Evolutionary conservation across 1,140 invertebrate species (phyloP), one percentile per base, ranked within the genome.

Genomic region (Drosophila quadrilineata): DNA sequence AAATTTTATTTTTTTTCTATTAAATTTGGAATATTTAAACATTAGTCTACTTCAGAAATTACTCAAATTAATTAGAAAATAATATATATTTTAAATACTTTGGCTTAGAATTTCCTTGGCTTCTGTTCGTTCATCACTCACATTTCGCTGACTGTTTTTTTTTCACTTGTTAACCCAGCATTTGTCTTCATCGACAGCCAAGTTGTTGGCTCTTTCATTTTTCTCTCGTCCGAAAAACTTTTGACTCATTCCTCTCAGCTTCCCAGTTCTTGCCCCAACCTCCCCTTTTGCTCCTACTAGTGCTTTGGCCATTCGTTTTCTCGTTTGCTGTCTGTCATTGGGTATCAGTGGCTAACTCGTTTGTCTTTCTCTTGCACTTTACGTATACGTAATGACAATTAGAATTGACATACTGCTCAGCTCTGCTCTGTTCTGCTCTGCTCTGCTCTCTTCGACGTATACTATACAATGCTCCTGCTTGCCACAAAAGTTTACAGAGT

Each of bases 381-480:
- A 79, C 79, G 79, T 79, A 85, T 85, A 84, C 79, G 74, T 85
- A 85, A 85, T 85, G 79, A 85, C 79, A 85, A 85, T 85, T 85
- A 85, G 79, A 85, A 85, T 85, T 85, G 79, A 85, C 79, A 85
- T 76, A 79, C 75, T 45, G 63, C 24, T 64, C 19, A 21, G 56
- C 54, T 67, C 21, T n/a, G n/a, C n/a, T n/a, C n/a, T n/a, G n/a
- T n/a, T n/a, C n/a, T n/a, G n/a, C n/a, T n/a, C n/a, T n/a, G n/a
- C n/a, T n/a, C n/a, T n/a, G n/a, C n/a, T n/a, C n/a, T n/a, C n/a
- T n/a, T n/a, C n/a, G n/a, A n/a, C n/a, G n/a, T n/a, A n/a, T n/a
- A n/a, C n/a, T n/a, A n/a, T n/a, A n/a, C n/a, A n/a, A n/a, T n/a
- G n/a, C n/a, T n/a, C n/a, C n/a, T n/a, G n/a, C n/a, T n/a, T n/a